Evolutionary conservation across 2,888 invertebrate genomes (phyloP).

Genomic region (Nemapogon koenigi): DNA sequence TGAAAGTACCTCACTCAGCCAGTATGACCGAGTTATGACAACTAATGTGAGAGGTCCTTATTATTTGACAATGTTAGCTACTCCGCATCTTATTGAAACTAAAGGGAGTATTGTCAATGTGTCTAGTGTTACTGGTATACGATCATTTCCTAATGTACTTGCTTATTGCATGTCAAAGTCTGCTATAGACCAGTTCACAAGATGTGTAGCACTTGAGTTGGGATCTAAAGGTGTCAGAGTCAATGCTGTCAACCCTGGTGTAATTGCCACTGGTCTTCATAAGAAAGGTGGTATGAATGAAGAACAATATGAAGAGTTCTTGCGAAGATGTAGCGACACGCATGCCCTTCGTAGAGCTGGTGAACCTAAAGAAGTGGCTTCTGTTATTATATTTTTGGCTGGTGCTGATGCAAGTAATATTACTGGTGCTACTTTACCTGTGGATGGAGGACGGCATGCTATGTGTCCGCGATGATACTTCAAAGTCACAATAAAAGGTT

Average conservation of each 20-base stretch:
- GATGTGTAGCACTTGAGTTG: slow-evolving; percentile 86
- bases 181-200: slow-evolving; percentile 92
- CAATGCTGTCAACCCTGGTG: slow-evolving; percentile 93
- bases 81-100: slow-evolving; percentile 79
- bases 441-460: slow-evolving; percentile 89
- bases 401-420: slow-evolving; percentile 84
- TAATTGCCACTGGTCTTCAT: slow-evolving; percentile 87
- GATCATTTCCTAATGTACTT: slow-evolving; percentile 88
- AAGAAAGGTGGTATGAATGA: slow-evolving; percentile 81
- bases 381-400: slow-evolving; percentile 87
- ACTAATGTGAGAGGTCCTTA: slow-evolving; percentile 83
- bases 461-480: slow-evolving; percentile 91
- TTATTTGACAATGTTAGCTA: slow-evolving; percentile 81
- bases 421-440: slow-evolving; percentile 82
- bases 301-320: slow-evolving; percentile 77
- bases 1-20: slow-evolving; percentile 80
- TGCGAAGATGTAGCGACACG: slow-evolving; percentile 81
- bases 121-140: slow-evolving; percentile 88
- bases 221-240: slow-evolving; percentile 81
- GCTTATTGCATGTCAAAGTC: slow-evolving; percentile 94
- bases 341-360: slow-evolving; percentile 92
- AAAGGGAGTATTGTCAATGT: slow-evolving; percentile 92
- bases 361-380: slow-evolving; percentile 82
- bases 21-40: slow-evolving; percentile 87
- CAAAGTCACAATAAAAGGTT: too few species aligned